Evolutionary conservation across 2,888 invertebrate species (phyloP), one percentile per base, ranked within the genome.

Genomic region (Rhingia campestris): DNA sequence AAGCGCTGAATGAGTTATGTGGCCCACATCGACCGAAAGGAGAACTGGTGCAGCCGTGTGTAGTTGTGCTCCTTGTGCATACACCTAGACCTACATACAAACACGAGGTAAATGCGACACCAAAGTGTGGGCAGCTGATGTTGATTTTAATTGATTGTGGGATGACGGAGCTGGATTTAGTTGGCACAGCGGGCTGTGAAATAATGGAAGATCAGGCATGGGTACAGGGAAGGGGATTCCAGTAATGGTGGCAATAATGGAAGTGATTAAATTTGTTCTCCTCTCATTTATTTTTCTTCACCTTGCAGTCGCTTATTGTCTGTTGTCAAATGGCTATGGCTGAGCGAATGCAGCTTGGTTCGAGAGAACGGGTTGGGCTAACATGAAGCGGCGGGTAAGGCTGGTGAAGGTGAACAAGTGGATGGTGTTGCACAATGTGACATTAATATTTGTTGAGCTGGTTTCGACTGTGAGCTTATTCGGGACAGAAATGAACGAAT

Each of bases 101-200:
- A 61, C 54, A 54, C 54, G 53, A 51, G 61, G 47, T 59, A 51
- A 67, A 58, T 73, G 73, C 64, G 54, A 47, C 70, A 41, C 59
- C 32, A 76, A 56, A 77, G 81, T 73, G 81, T 82, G 81, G 81
- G 81, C 77, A 82, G 72, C 61, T 82, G 81, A 77, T 82, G 77
- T 77, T 82, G 81, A 73, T 82, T 67, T 82, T 77, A 82, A 77
- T 82, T 82, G 77, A 81, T 76, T 76, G 81, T 76, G 81, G 81
- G 72, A 76, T 72, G 76, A 76, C 64, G 72, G 53, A 35, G 61
- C 47, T 79, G 72, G 45, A 51, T 69, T 41, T 63, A 35, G 10
- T 47, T 51, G 41, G 43, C 22, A 39, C 45, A 39, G 22, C 30
- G 6, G 22, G 33, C 56, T 9, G 37, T 22, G 22, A 2, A 1